Percentiles rank a stretch among this genome's conserved stretches.
phyloP scores from a whole-genome alignment of 2,888 invertebrate genomes.

The Gryllus longicercus region DNA sequence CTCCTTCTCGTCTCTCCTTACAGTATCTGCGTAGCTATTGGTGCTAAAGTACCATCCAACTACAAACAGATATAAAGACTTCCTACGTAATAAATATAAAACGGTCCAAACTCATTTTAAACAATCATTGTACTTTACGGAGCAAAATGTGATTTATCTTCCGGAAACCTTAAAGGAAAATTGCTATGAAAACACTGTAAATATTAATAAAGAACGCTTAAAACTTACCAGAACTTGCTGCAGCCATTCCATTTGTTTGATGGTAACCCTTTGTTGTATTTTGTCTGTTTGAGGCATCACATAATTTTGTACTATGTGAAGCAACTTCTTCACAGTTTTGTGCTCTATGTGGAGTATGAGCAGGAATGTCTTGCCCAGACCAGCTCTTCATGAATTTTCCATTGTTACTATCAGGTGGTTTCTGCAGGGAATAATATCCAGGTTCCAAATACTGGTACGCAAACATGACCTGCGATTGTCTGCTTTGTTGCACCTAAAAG shows the following conservation, averaged over 20 bases:
- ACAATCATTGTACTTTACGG: too few relatives aligned
- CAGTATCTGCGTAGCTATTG: too few relatives aligned
- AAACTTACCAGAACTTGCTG: conserved; percentile 35
- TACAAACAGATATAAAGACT: too few relatives aligned
- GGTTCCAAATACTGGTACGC: conserved; percentile 70
- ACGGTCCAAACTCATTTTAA: too few relatives aligned
- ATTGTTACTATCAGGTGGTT: conserved; percentile 59
- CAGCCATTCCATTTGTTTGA: conserved; percentile 46
- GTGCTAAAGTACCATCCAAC: too few relatives aligned
- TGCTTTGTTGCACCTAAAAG: conserved; percentile 45
- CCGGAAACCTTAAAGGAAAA: too few relatives aligned
- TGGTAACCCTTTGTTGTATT: conserved; percentile 44
- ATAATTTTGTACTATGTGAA: conserved; percentile 45
- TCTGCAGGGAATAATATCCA: conserved; percentile 67
- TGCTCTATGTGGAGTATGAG: too few relatives aligned
- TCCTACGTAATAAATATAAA: too few relatives aligned
- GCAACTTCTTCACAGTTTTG: neutral
- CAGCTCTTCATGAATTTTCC: conserved; percentile 70
- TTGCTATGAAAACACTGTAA: too few relatives aligned
- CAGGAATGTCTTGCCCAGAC: conserved; percentile 57
- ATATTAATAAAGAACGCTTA: too few relatives aligned
- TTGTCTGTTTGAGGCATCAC: conserved; percentile 41
- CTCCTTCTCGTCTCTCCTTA: too few relatives aligned
- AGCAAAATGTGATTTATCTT: too few relatives aligned
- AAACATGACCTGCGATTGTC: conserved; percentile 52